phyloP scores from a whole-genome alignment of 2,113 vertebrate genomes.

The Otus sunia region DNA sequence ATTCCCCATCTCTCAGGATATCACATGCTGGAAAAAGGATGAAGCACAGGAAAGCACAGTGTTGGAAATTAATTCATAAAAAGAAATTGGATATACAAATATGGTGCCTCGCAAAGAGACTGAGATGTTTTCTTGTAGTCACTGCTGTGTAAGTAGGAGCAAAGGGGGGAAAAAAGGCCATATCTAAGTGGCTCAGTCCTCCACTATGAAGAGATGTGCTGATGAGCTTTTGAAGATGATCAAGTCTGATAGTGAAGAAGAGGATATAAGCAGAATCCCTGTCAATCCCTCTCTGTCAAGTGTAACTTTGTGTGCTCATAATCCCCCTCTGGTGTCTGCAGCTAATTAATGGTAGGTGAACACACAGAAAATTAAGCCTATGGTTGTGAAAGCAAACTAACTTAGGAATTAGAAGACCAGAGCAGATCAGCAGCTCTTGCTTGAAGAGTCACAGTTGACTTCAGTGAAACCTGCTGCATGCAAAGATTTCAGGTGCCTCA shows the following conservation, averaged over 20 bases:
- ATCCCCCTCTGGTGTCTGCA: not conserved
- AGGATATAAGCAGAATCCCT: not conserved
- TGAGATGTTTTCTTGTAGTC: not conserved
- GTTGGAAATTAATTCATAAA: not conserved
- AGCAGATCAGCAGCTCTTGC: not conserved
- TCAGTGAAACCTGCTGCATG: not conserved
- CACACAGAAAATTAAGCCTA: not conserved
- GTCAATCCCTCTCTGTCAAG: not conserved
- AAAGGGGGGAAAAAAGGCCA: not conserved
- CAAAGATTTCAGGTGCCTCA: not conserved
- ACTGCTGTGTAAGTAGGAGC: not conserved
- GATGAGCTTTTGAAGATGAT: not conserved
- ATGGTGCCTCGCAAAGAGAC: not conserved
- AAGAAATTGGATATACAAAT: not conserved
- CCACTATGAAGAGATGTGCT: not conserved
- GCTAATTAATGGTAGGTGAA: not conserved
- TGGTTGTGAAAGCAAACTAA: not conserved
- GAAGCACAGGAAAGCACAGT: not conserved
- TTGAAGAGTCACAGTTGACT: not conserved
- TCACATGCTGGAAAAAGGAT: not conserved
- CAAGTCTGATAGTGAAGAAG: not conserved
- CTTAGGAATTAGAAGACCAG: not conserved
- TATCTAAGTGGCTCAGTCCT: not conserved
- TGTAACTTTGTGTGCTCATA: not conserved
- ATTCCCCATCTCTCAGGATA: not conserved